Conservation (phyloP, 2,113 vertebrate species). For the Oxyruncus cristatus region DNA sequence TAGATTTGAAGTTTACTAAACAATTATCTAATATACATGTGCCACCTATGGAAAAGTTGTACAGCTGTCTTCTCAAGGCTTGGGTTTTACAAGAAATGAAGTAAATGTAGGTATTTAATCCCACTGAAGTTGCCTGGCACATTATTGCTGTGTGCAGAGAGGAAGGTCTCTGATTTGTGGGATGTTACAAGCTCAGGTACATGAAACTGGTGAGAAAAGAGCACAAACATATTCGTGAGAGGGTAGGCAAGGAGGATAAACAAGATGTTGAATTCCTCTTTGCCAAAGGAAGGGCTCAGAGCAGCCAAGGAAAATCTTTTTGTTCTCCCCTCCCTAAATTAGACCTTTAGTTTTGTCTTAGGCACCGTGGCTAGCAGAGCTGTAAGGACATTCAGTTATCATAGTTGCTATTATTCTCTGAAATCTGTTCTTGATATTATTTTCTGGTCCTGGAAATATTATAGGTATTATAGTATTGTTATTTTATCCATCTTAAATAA, state of each 20-base stretch:
- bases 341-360: neutral
- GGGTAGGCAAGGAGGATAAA: neutral
- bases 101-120: neutral
- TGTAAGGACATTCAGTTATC: neutral
- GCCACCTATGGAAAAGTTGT: neutral
- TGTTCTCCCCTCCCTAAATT: neutral
- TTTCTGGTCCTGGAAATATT: conserved; percentile 5
- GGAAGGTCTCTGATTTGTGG: neutral
- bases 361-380: neutral
- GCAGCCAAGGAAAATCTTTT: neutral
- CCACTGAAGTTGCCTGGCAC: neutral
- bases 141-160: neutral
- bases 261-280: neutral
- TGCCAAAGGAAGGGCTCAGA: neutral
- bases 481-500: conserved; percentile 19
- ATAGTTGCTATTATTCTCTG: neutral
- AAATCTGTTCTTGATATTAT: conserved; percentile 26
- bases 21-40: neutral
- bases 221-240: neutral
- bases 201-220: neutral
- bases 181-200: neutral
- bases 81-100: neutral
- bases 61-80: neutral
- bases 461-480: neutral
- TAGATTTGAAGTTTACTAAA: neutral